Evolutionary conservation across 2,888 invertebrate species (phyloP).

Genomic region (Ligdia adustata): DNA sequence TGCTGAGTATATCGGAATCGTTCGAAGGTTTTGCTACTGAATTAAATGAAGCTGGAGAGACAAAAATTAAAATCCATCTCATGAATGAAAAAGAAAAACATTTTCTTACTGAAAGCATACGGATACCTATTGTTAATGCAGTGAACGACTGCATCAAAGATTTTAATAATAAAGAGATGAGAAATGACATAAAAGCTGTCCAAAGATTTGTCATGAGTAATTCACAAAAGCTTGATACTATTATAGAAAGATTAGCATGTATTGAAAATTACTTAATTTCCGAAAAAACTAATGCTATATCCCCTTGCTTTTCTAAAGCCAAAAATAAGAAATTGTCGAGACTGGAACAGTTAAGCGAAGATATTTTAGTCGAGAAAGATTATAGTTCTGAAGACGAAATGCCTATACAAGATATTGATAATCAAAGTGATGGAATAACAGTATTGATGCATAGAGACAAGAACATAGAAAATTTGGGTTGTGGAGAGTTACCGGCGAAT

Average conservation of each 20-base stretch:
- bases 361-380: slow-evolving; percentile 50
- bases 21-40: slow-evolving; percentile 69
- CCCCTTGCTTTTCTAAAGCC: slow-evolving; percentile 18
- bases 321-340: slow-evolving; percentile 49
- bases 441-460: slow-evolving; percentile 16
- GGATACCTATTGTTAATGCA: slow-evolving; percentile 60
- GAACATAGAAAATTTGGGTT: slow-evolving; percentile 37
- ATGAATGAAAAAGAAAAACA: slow-evolving; percentile 70
- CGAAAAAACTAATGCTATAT: slow-evolving; percentile 12
- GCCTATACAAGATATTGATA: slow-evolving; percentile 41
- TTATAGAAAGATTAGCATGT: slow-evolving; percentile 55
- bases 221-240: slow-evolving; percentile 56
- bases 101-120: slow-evolving; percentile 61
- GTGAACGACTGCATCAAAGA: slow-evolving; percentile 62
- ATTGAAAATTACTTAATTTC: slow-evolving; percentile 62
- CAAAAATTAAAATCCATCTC: slow-evolving; percentile 69
- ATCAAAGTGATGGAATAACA: slow-evolving; percentile 37
- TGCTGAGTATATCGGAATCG: slow-evolving; percentile 59
- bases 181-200: slow-evolving; percentile 47
- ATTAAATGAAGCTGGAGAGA: slow-evolving; percentile 45
- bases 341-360: slow-evolving; percentile 61
- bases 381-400: slow-evolving; percentile 59
- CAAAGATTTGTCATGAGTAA: slow-evolving; percentile 52
- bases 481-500: slow-evolving; percentile 49
- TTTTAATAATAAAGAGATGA: slow-evolving; percentile 44